phyloP scores from a whole-genome alignment of 2,888 invertebrate genomes.

The Prosopocoilus inquinatus region DNA sequence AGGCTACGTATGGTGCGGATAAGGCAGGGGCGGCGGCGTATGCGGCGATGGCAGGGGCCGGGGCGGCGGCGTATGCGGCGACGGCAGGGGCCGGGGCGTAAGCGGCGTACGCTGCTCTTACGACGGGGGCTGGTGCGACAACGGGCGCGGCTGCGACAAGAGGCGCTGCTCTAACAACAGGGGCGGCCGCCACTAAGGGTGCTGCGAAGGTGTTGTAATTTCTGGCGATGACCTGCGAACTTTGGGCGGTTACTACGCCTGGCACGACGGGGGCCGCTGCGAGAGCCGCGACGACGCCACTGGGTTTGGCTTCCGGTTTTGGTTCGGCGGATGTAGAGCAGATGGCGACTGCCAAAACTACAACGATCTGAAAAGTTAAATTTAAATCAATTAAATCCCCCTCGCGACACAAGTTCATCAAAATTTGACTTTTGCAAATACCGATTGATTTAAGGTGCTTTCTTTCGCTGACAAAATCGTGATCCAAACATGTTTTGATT shows the following conservation, averaged over 20 bases:
- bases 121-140: slow-evolving; percentile 40
- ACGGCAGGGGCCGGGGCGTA: slow-evolving; percentile 47
- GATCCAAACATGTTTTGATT: too few relatives aligned
- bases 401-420: too few relatives aligned
- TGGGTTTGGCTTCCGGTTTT: slow-evolving; percentile 39
- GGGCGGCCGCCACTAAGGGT: slow-evolving; percentile 31
- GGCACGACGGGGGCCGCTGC: slow-evolving; percentile 36
- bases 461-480: too few relatives aligned
- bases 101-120: slow-evolving; percentile 28
- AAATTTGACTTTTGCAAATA: too few relatives aligned
- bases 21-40: slow-evolving; percentile 36
- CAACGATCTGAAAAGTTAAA: slow-evolving; percentile 2
- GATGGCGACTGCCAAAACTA: slow-evolving; percentile 35
- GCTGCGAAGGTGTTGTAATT: slow-evolving; percentile 62
- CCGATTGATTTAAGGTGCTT: too few relatives aligned
- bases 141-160: slow-evolving; percentile 45
- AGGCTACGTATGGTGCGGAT: slow-evolving; percentile 32
- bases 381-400: too few relatives aligned
- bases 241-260: slow-evolving; percentile 61
- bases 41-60: slow-evolving; percentile 25
- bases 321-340: slow-evolving; percentile 27
- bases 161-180: slow-evolving; percentile 38
- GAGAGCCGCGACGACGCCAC: slow-evolving; percentile 40
- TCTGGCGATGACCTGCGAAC: slow-evolving; percentile 63
- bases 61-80: slow-evolving; percentile 37